Evolutionary conservation across 2,113 vertebrate species (phyloP).

Genomic region (Lampris incognitus): DNA sequence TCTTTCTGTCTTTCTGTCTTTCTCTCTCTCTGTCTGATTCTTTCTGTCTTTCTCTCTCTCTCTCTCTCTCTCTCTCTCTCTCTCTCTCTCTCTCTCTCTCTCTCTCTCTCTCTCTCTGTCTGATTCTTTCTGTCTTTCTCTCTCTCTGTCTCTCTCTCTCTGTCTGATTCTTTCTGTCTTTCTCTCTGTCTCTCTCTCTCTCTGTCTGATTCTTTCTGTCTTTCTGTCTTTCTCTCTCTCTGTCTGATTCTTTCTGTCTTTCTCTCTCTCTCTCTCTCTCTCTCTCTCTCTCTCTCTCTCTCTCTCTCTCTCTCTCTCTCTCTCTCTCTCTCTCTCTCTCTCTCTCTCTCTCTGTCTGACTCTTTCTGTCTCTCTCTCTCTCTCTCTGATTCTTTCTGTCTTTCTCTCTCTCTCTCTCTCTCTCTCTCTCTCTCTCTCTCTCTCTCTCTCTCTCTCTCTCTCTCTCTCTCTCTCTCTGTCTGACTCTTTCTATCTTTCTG

Average conservation of each 20-base stretch:
- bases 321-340: neutral
- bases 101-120: no score
- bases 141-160: no score
- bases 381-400: neutral
- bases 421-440: no score
- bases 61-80: no score
- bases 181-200: neutral
- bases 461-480: neutral
- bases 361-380: neutral
- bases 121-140: no score
- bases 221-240: neutral
- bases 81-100: no score
- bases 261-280: neutral
- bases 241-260: no score
- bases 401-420: constrained; percentile 1
- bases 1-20: neutral
- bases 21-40: neutral
- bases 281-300: neutral
- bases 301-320: no score
- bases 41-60: no score
- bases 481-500: no score
- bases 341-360: neutral
- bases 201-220: neutral
- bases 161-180: no score
- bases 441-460: neutral